Evolutionary conservation across 2,888 invertebrate genomes (phyloP).

Genomic region (Nebria brevicollis): DNA sequence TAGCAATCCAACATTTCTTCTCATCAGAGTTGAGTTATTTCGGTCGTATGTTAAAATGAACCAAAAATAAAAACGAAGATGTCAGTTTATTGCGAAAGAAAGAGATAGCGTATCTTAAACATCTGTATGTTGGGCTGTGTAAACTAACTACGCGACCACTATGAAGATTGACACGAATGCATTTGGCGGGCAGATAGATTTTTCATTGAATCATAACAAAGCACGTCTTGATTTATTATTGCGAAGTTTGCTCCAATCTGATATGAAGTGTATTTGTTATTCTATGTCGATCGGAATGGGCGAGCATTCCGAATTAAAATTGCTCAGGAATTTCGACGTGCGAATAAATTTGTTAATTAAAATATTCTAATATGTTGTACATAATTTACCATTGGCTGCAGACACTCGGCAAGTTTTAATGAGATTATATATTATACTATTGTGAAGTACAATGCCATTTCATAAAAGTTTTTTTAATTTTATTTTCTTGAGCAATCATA

Average conservation of each 20-base stretch:
- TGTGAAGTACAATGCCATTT: not conserved
- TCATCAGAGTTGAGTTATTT: not conserved
- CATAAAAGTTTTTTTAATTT: not conserved
- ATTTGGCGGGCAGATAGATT: not conserved
- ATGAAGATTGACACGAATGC: not conserved
- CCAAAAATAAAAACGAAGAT: not conserved
- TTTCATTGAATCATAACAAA: not conserved
- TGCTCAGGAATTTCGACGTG: not conserved
- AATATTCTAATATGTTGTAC: not conserved
- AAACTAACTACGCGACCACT: not conserved
- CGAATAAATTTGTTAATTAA: not conserved
- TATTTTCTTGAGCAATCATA: not conserved
- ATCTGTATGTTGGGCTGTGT: not conserved
- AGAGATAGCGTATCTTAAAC: not conserved
- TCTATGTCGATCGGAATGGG: not conserved
- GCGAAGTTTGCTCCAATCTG: not conserved
- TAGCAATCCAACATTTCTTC: no score
- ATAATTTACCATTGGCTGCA: not conserved
- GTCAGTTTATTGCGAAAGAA: not conserved
- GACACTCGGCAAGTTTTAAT: not conserved
- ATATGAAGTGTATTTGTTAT: conserved; percentile 1
- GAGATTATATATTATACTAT: not conserved
- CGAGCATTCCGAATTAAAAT: not conserved
- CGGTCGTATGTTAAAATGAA: not conserved
- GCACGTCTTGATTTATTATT: not conserved